Base-by-base conservation (phyloP, 2,797 vertebrate genomes). In the Gallirallus australis region DNA sequence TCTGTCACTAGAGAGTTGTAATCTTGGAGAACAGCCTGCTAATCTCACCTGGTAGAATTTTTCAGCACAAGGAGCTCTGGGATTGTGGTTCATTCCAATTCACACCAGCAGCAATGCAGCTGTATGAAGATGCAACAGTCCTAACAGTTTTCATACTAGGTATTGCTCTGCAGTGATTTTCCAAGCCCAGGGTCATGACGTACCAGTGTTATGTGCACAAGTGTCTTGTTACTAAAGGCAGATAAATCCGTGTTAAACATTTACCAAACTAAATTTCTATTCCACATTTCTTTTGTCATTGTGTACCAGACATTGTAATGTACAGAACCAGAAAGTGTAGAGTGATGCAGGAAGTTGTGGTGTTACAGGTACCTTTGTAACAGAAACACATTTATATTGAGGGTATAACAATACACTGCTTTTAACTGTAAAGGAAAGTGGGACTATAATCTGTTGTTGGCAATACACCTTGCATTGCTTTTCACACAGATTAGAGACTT, bases 51-150 rank as follows among this genome's bases (percentile, higher is more conserved):
- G 52, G 45, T 78, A 91, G 60, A 91, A 68, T 20, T 71, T 82
- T 73, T 77, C 80, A 93, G 64, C 65, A 82, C 42, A 30, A 66
- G 59, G 68, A 79, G 91, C 87, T 82, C 80, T 87, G 88, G 61
- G 86, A 77, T 14, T 86, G 47, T 76, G 30, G 28, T 48, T 96
- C 52, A 37, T 72, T 86, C 82, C 81, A 90, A 19, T 47, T 56
- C 77, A 72, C 54, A 91, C 84, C 86, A 82, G 57, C 8, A 90
- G 39, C 69, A 82, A 76, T 12, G 37, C 9, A 84, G 63, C 70
- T 61, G 61, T 19, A 77, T 35, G 42, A 93, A 61, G 63, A 50
- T 2, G 1, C 53, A 86, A 76, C 69, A 86, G n/a, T 91, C 69
- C 28, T 82, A 78, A 71, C 5, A 48, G 73, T 93, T 56, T 89